These are phyloP conservation scores for Pristionchus maxplancki DNA, from an alignment of 2,888 invertebrate species.

Conservation along the genomic window DNA sequence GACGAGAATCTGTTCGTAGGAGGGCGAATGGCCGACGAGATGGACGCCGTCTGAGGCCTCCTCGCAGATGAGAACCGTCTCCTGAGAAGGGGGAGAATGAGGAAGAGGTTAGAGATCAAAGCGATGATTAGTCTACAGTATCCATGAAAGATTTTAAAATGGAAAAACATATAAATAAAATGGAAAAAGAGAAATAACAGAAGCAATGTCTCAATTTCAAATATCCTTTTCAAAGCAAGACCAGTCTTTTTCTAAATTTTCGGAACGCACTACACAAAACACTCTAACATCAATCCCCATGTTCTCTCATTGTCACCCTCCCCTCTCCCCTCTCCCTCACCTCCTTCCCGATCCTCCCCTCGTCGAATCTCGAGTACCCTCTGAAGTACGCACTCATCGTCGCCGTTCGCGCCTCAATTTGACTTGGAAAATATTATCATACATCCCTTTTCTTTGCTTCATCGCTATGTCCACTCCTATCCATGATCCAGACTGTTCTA, in stretches of 20 bases:
- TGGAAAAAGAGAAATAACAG: too few relatives aligned
- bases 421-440: background rate
- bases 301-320: slow-evolving; percentile 29
- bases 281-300: background rate
- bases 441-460: background rate
- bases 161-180: too few relatives aligned
- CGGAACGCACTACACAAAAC: background rate
- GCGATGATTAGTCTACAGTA: background rate
- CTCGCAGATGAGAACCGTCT: slow-evolving; percentile 90
- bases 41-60: slow-evolving; percentile 89
- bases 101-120: background rate
- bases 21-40: slow-evolving; percentile 95
- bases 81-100: background rate
- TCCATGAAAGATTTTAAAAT: too few relatives aligned
- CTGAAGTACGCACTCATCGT: slow-evolving; percentile 84
- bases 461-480: too few relatives aligned
- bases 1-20: slow-evolving; percentile 87
- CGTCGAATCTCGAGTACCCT: slow-evolving; percentile 84
- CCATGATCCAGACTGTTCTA: too few relatives aligned
- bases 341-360: slow-evolving; percentile 80
- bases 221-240: background rate
- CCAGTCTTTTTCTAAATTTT: background rate
- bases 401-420: slow-evolving; percentile 83
- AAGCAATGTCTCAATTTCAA: too few relatives aligned
- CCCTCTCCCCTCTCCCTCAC: slow-evolving; percentile 51